These are phyloP conservation scores for Montipora cactus DNA, from an alignment of 64 coral and sea anemone genomes.

Conservation along the genomic window DNA sequence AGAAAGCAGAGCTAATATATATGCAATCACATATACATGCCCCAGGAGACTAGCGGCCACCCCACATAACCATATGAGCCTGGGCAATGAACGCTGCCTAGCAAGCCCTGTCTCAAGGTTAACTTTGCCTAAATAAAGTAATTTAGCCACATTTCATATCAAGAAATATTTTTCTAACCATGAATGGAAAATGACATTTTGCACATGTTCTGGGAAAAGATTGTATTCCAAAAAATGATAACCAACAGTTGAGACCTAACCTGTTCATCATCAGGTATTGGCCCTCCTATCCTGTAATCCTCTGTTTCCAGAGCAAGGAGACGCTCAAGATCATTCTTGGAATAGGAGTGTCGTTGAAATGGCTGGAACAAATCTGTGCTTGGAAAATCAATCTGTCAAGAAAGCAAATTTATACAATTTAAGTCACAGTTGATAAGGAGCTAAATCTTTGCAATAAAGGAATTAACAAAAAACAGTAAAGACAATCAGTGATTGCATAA, in stretches of 20 bases:
- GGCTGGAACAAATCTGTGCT: slow-evolving; percentile 85
- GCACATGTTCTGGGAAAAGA: no score
- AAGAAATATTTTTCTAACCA: no score
- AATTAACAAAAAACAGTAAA: neutral
- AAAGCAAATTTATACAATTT: neutral
- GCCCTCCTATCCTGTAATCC: slow-evolving; percentile 93
- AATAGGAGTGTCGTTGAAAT: slow-evolving; percentile 90
- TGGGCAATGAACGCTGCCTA: no score
- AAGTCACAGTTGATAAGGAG: neutral
- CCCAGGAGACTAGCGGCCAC: no score
- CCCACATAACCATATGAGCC: no score
- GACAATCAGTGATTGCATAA: neutral
- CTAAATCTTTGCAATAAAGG: neutral
- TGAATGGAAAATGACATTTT: no score
- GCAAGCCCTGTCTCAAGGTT: no score
- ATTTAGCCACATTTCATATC: no score
- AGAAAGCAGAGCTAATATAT: no score
- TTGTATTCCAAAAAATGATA: no score
- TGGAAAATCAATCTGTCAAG: slow-evolving; percentile 94
- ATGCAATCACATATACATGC: no score
- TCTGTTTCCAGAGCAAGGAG: slow-evolving; percentile 91
- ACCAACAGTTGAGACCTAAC: neutral
- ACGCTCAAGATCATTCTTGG: slow-evolving; percentile 90
- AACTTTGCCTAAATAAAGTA: no score
- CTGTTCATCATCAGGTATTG: slow-evolving; percentile 97